Percentiles rank a stretch among this genome's conserved stretches.
phyloP scores from a whole-genome alignment of 1,140 invertebrate genomes.

The Colletes latitarsis region DNA sequence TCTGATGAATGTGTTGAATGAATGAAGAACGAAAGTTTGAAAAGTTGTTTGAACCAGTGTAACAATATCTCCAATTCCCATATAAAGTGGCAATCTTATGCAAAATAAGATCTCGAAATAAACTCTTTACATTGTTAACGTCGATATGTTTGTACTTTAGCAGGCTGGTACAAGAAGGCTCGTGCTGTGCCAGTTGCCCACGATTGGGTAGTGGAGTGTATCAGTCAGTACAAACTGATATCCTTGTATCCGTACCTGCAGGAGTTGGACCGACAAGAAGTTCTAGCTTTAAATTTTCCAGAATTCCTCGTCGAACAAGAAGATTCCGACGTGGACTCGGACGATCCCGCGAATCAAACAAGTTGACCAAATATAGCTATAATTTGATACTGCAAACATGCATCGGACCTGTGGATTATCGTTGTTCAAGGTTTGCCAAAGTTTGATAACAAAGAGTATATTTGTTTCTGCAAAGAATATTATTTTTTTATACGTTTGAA shows the following conservation, averaged over 20 bases:
- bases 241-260: slow-evolving; percentile 62
- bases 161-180: slow-evolving; percentile 53
- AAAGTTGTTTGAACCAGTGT: too few relatives aligned
- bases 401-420: too few relatives aligned
- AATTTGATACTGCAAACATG: neutral
- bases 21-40: too few relatives aligned
- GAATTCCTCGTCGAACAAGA: slow-evolving; percentile 58
- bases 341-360: too few relatives aligned
- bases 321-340: slow-evolving; percentile 7
- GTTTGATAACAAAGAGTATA: slow-evolving; percentile 1
- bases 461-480: slow-evolving; percentile 2
- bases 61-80: too few relatives aligned
- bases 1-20: too few relatives aligned
- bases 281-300: slow-evolving; percentile 31
- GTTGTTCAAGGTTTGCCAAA: neutral
- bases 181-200: slow-evolving; percentile 56
- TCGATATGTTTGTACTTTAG: slow-evolving; percentile 2
- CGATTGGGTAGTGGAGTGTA: slow-evolving; percentile 72
- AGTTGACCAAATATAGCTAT: neutral
- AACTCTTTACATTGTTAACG: too few relatives aligned
- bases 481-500: neutral
- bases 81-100: too few relatives aligned
- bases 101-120: too few relatives aligned
- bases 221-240: slow-evolving; percentile 70
- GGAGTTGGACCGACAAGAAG: slow-evolving; percentile 38